Conservation (phyloP, 2,113 vertebrate genomes). For the Mormyrus lacerda region DNA sequence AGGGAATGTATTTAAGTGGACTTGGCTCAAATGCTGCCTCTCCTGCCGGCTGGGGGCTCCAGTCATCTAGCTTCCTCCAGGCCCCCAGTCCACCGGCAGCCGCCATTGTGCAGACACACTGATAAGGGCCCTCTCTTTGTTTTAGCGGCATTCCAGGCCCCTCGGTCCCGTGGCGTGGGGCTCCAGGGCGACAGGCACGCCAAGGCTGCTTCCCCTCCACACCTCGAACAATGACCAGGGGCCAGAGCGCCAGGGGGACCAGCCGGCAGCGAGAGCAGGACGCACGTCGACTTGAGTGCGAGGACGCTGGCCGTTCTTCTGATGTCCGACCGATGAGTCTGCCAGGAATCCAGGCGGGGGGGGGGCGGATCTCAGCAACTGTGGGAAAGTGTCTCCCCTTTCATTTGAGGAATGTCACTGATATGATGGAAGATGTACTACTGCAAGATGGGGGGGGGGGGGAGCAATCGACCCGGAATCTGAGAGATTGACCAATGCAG, state of each 20-base stretch:
- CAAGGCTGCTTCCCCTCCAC: not conserved
- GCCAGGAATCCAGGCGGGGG: not conserved
- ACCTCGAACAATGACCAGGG: not conserved
- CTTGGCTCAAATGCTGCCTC: not conserved
- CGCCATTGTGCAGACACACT: not conserved
- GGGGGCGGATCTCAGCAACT: not conserved
- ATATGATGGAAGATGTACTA: constrained; percentile 2
- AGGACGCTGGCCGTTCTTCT: not conserved
- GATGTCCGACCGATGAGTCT: not conserved
- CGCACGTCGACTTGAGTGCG: not conserved
- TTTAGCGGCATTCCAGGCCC: not conserved
- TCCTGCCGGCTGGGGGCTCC: not conserved
- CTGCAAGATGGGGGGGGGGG: not conserved
- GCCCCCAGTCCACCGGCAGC: not conserved
- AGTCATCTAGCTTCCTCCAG: constrained; percentile 2
- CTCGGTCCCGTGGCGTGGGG: not conserved
- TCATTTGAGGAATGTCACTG: not conserved
- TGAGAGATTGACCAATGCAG: not conserved
- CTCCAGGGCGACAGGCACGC: not conserved
- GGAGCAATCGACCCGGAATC: not conserved
- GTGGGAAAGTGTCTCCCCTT: constrained; percentile 15
- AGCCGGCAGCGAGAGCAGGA: not conserved
- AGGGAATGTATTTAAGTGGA: not conserved
- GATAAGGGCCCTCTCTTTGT: constrained; percentile 19
- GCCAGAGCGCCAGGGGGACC: not conserved